Conservation (phyloP, 2,888 invertebrate genomes). For the Itoplectis maculator region DNA sequence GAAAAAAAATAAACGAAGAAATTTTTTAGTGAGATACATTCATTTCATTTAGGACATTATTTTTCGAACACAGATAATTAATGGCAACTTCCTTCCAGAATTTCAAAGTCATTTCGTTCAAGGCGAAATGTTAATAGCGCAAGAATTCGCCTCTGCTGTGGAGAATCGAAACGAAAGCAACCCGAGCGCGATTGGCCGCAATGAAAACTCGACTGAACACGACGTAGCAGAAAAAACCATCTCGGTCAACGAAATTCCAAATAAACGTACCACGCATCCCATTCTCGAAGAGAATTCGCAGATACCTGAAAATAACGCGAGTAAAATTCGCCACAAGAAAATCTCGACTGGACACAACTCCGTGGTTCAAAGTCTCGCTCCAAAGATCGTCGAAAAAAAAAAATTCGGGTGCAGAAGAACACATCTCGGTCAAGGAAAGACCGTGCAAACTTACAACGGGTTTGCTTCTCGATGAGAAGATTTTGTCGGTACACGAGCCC, state of each 20-base stretch:
- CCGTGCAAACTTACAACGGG: background rate
- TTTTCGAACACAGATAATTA: background rate
- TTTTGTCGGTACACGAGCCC: background rate
- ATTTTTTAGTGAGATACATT: constrained; percentile 4
- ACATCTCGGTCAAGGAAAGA: background rate
- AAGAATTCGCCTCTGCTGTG: background rate
- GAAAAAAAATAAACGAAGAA: background rate
- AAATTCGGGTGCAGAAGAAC: background rate
- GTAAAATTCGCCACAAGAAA: too few species aligned
- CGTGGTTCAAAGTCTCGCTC: background rate
- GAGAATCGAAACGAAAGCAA: background rate
- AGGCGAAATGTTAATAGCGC: background rate
- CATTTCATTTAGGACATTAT: background rate
- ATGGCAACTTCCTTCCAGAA: constrained; percentile 11
- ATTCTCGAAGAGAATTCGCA: too few species aligned
- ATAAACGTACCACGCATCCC: too few species aligned
- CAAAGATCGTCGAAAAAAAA: background rate
- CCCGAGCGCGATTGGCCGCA: too few species aligned
- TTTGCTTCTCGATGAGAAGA: background rate
- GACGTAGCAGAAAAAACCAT: too few species aligned
- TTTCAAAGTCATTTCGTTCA: background rate
- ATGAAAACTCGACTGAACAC: too few species aligned
- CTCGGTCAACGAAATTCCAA: too few species aligned
- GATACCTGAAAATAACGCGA: too few species aligned
- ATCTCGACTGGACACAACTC: constrained; percentile 1